Conservation (phyloP, 1,140 invertebrate genomes). For the Globodera ellingtonae region DNA sequence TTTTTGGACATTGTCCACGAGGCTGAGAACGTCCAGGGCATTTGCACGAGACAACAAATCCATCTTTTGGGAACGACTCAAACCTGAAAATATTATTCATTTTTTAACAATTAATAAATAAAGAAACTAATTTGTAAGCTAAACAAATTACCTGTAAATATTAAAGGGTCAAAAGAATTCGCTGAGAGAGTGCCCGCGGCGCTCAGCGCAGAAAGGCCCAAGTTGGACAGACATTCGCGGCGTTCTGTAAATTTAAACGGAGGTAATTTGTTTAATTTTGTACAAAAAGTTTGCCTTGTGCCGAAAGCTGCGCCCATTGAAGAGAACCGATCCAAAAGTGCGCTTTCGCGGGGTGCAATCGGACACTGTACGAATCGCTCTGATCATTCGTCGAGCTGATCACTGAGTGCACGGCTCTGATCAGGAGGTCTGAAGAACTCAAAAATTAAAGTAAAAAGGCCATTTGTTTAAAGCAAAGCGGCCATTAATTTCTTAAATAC, state of each 20-base stretch:
- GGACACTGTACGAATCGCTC: neutral
- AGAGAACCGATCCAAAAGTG: slow-evolving; percentile 10
- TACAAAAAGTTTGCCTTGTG: slow-evolving; percentile 8
- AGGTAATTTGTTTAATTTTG: neutral
- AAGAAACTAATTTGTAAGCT: too few relatives aligned
- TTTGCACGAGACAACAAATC: slow-evolving; percentile 29
- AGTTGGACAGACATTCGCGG: slow-evolving; percentile 14
- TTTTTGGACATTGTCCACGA: slow-evolving; percentile 9
- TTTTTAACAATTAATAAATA: too few relatives aligned
- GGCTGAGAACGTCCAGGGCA: slow-evolving; percentile 17
- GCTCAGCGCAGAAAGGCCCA: slow-evolving; percentile 16
- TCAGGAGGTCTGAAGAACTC: slow-evolving; percentile 4
- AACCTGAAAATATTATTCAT: neutral
- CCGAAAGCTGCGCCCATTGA: slow-evolving; percentile 19
- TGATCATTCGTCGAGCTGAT: neutral
- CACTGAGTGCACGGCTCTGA: slow-evolving; percentile 16
- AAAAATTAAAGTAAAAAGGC: too few relatives aligned
- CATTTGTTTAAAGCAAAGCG: neutral
- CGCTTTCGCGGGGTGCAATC: slow-evolving; percentile 1
- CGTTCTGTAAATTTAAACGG: slow-evolving; percentile 7
- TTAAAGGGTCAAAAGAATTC: slow-evolving; percentile 20
- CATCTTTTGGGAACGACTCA: slow-evolving; percentile 21
- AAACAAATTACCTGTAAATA: slow-evolving; percentile 21
- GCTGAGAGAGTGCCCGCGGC: slow-evolving; percentile 4
- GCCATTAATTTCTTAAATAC: neutral